Evolutionary conservation across 2,113 vertebrate species (phyloP).

Genomic region (Petrocephalus zakoni): DNA sequence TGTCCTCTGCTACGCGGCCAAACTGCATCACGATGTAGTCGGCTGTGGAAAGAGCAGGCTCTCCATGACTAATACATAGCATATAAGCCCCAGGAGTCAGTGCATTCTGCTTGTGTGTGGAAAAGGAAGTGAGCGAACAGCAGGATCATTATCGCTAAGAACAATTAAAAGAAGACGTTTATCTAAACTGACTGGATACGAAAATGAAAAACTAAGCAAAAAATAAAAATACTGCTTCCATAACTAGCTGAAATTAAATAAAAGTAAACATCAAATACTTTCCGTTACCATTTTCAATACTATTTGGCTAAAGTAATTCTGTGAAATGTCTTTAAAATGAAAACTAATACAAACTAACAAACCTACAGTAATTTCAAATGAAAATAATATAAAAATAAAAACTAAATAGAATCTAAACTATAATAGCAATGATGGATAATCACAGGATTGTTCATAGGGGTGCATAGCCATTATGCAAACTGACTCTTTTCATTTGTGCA

Average conservation of each 20-base stretch:
- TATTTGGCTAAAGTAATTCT: background rate
- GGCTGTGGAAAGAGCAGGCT: conserved; percentile 58
- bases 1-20: conserved; percentile 93
- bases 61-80: background rate
- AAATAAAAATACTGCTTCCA: background rate
- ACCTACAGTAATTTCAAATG: background rate
- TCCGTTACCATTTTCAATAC: background rate
- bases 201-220: background rate
- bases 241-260: background rate
- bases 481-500: background rate
- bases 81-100: background rate
- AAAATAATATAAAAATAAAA: background rate
- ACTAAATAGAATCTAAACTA: background rate
- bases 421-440: background rate
- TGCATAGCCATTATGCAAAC: background rate
- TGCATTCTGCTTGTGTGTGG: background rate
- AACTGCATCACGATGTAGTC: conserved; percentile 99
- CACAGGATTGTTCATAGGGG: background rate
- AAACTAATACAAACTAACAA: background rate
- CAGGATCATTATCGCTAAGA: background rate
- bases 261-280: background rate
- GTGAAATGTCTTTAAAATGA: background rate
- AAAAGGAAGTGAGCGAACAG: background rate
- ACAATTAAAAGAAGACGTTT: background rate
- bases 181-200: background rate